phyloP scores from a whole-genome alignment of 2,888 invertebrate species.

The Caenorhabditis sp. region DNA sequence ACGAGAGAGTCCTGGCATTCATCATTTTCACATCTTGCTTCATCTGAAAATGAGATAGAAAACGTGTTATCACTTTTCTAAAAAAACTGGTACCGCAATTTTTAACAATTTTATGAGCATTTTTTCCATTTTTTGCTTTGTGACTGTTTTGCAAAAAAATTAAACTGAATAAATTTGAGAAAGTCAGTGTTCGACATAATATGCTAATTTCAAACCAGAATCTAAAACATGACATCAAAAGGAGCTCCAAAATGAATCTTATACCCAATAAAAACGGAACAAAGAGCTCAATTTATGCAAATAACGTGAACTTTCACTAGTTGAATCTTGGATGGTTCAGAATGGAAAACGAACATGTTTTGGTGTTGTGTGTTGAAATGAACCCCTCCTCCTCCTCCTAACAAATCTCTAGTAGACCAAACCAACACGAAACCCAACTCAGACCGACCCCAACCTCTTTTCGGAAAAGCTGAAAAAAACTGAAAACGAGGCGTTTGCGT shows the following conservation, averaged over 20 bases:
- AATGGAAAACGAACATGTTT: slow-evolving; percentile 17
- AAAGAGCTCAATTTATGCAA: slow-evolving; percentile 21
- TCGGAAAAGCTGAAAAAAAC: slow-evolving; percentile 9
- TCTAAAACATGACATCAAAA: too few species aligned
- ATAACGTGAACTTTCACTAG: slow-evolving; percentile 39
- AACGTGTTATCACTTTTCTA: too few species aligned
- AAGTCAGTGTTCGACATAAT: too few species aligned
- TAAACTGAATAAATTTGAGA: too few species aligned
- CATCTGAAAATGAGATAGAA: background rate
- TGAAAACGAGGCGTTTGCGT: background rate
- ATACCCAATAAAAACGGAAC: background rate
- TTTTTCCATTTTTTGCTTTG: too few species aligned
- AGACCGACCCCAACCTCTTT: background rate
- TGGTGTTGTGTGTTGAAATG: slow-evolving; percentile 25
- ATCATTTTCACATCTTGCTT: background rate
- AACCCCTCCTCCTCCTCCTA: background rate
- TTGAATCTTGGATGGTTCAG: background rate
- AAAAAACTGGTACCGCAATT: background rate
- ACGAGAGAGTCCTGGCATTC: slow-evolving; percentile 25
- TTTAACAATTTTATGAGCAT: too few species aligned
- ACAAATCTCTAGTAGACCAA: background rate
- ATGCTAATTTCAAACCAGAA: too few species aligned
- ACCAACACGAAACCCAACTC: background rate
- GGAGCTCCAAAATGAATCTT: background rate
- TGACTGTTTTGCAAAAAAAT: too few species aligned